phyloP scores from a whole-genome alignment of 2,113 vertebrate species.

The Bufo gargarizans region DNA sequence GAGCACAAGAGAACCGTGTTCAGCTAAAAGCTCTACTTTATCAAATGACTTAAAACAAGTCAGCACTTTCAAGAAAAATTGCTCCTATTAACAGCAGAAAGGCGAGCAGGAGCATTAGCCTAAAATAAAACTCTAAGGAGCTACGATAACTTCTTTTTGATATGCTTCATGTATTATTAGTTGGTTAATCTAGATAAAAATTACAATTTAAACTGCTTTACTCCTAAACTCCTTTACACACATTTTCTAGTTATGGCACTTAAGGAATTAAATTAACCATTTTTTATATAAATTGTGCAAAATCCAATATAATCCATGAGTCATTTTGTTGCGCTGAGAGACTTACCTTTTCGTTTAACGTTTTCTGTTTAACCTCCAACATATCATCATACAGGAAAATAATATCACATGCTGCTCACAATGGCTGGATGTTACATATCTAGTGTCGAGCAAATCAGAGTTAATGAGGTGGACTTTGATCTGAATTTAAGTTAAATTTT shows the following conservation, averaged over 20 bases:
- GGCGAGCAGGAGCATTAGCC: neutral
- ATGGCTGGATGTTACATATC: too few relatives aligned
- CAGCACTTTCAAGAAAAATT: constrained; percentile 53
- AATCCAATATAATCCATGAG: neutral
- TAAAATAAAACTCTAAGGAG: constrained; percentile 9
- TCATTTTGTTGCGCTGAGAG: neutral
- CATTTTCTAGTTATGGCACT: neutral
- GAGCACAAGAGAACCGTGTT: constrained; percentile 50
- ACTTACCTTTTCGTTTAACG: neutral
- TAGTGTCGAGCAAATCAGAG: too few relatives aligned
- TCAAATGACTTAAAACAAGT: constrained; percentile 56
- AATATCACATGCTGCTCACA: neutral
- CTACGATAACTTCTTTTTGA: constrained; percentile 12
- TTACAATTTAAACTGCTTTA: neutral
- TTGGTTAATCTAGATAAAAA: constrained; percentile 10
- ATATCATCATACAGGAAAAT: neutral
- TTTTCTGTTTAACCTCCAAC: neutral
- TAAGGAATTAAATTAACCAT: neutral
- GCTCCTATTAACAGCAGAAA: constrained; percentile 45
- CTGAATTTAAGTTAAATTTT: too few relatives aligned
- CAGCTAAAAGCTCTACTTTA: constrained; percentile 56
- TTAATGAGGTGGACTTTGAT: too few relatives aligned
- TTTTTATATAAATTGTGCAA: neutral
- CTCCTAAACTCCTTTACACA: neutral
- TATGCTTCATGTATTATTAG: constrained; percentile 25